Conservation (phyloP, 2,113 vertebrate genomes). For the Talpa occidentalis region DNA sequence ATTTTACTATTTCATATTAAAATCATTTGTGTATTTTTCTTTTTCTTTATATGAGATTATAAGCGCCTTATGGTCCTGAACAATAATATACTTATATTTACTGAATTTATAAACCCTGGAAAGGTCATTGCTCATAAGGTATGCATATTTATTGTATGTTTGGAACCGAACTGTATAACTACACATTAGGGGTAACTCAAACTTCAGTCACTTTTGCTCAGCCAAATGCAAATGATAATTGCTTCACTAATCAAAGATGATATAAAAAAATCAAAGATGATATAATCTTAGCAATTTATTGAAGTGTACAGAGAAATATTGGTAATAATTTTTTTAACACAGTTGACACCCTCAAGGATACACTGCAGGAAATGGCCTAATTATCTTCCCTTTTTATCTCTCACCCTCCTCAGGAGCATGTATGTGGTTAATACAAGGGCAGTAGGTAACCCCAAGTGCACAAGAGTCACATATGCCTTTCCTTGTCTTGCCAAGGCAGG, state of each 20-base stretch:
- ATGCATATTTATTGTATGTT: conserved; percentile 16
- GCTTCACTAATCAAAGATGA: conserved; percentile 40
- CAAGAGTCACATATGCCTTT: conserved; percentile 35
- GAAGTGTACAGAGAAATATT: conserved; percentile 30
- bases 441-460: not conserved
- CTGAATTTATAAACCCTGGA: conserved; percentile 35
- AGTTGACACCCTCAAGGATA: not conserved
- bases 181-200: conserved; percentile 15
- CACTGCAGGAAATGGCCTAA: not conserved
- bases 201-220: conserved; percentile 46
- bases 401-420: not conserved
- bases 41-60: conserved; percentile 46
- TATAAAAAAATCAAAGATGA: conserved; percentile 33
- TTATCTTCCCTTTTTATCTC: conserved; percentile 35
- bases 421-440: conserved; percentile 22
- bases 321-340: conserved; percentile 8
- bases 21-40: conserved; percentile 30
- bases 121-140: conserved; percentile 31
- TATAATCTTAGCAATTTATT: conserved; percentile 16
- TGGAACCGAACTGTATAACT: conserved; percentile 41
- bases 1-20: conserved; percentile 28
- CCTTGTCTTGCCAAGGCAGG: conserved; percentile 17
- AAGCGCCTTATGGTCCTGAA: conserved; percentile 25
- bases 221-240: conserved; percentile 41
- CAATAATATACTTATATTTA: conserved; percentile 41